Base-by-base conservation (phyloP, 2,888 invertebrate genomes). In the Dicranocentrus wangi region DNA sequence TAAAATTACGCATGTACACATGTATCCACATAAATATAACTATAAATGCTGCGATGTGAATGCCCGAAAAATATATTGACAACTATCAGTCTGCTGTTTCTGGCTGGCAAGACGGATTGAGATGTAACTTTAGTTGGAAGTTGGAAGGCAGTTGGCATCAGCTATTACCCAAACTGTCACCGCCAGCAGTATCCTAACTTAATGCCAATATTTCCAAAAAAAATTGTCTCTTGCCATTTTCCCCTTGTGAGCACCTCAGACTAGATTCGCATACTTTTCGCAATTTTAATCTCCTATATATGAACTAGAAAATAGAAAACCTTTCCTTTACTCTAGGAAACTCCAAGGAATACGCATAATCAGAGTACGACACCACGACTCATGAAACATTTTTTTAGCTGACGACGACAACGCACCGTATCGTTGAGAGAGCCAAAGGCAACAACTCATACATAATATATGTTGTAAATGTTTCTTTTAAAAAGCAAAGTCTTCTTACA, bases 21-120 rank as follows among this genome's bases (percentile, higher is more conserved):
- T 19, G 43, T 8, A 13, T 10, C 21, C 65, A 28, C 66, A 75
- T 75, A 66, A 75, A 75, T 75, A 75, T 32, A 55, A 73, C 43
- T 58, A 51, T 58, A 66, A 66, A 65, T 66, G 55, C 28, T 43
- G 23, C n/a, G 21, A 58, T 58, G 58, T 66, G 27, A 58, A 58
- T 28, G 28, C 27, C 53, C 42, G 27, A 55, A 55, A 71, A 43
- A 32, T 21, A 75, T 60, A 60, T 75, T 66, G 66, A 58, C 66
- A 75, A 75, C 63, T 32, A 75, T 75, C 58, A 66, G 66, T 58
- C 66, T 55, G 15, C 10, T 68, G 17, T n/a, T n/a, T n/a, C n/a
- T 21, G 19, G 17, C 39, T 43, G 43, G 25, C n/a, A 1, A 32
- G 19, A 28, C 13, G 61, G 19, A 61, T 61, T 39, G 61, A 13